phyloP scores from a whole-genome alignment of 1,140 invertebrate genomes.

The Cherax quadricarinatus region DNA sequence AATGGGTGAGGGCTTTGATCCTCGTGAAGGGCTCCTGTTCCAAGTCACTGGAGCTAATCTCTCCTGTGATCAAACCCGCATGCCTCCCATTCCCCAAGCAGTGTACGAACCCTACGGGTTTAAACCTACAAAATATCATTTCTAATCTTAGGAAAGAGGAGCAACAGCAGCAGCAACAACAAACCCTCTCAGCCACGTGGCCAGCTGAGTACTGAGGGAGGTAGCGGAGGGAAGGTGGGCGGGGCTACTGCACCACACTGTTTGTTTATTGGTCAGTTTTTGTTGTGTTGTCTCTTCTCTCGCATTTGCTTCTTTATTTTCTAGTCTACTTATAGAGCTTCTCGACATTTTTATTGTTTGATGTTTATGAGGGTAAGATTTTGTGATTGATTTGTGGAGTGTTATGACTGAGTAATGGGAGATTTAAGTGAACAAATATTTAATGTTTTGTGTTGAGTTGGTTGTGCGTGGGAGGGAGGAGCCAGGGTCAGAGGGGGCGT shows the following conservation, averaged over 20 bases:
- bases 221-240: neutral
- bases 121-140: no score
- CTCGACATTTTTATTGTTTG: neutral
- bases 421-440: neutral
- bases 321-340: neutral
- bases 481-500: neutral
- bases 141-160: no score
- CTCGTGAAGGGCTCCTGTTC: no score
- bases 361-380: no score
- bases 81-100: no score
- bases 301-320: neutral
- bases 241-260: neutral
- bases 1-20: no score
- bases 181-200: neutral
- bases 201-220: neutral
- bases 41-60: no score
- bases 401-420: neutral
- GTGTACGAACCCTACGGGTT: no score
- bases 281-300: neutral
- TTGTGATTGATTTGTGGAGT: no score
- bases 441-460: neutral
- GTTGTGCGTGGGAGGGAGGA: constrained; percentile 2
- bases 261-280: neutral
- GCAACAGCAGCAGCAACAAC: no score
- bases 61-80: no score